A percentile compares a stretch with the other conserved stretches of the same genome.
Evolutionary conservation across 53 echinoderm and acorn worm genomes (phyloP).

Genomic region (Arbacia lixula): DNA sequence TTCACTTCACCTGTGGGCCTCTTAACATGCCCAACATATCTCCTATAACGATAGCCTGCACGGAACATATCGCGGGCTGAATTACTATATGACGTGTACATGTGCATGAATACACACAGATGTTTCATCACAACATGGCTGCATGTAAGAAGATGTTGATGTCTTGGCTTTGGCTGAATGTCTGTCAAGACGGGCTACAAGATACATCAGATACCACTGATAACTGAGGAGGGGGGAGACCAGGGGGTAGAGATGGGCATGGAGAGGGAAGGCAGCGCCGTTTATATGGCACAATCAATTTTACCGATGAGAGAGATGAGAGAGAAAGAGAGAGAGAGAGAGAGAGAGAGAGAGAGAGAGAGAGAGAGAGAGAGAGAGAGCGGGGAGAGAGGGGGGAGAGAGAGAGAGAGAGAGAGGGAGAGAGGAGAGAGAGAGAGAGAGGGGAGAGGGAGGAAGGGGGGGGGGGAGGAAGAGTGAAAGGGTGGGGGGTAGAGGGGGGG

Average conservation of each 20-base stretch:
- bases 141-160: too few species aligned
- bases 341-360: not conserved
- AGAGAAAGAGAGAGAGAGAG: not conserved
- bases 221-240: not conserved
- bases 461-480: not conserved
- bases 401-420: not conserved
- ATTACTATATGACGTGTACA: too few species aligned
- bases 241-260: not conserved
- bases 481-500: not conserved
- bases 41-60: too few species aligned
- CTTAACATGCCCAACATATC: too few species aligned
- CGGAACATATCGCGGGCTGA: too few species aligned
- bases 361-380: not conserved
- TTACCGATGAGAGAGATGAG: not conserved
- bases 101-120: too few species aligned
- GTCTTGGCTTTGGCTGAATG: too few species aligned
- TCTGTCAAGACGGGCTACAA: too few species aligned
- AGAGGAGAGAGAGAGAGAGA: not conserved
- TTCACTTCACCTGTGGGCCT: too few species aligned
- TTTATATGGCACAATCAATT: too few species aligned
- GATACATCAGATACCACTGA: too few species aligned
- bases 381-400: conserved; percentile 4
- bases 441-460: not conserved
- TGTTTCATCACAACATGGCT: too few species aligned
- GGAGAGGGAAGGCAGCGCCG: not conserved